A percentile compares a stretch with the other conserved stretches of the same genome.
phyloP scores from a whole-genome alignment of 1,140 invertebrate species.

The Gyrodactylus bullatarudis region DNA sequence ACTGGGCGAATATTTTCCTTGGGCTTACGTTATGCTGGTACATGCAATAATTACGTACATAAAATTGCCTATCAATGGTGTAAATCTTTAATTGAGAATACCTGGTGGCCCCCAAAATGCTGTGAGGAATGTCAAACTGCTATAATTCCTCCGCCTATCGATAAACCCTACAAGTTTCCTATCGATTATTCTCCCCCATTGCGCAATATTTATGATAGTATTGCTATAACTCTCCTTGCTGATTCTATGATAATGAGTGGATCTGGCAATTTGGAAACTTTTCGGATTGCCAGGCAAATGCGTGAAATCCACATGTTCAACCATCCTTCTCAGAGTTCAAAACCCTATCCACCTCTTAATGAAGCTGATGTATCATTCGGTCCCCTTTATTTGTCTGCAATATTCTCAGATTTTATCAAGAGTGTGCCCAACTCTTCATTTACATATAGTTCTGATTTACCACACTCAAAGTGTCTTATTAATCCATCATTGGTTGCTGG shows the following conservation, averaged over 20 bases:
- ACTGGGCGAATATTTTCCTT: background rate
- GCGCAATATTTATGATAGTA: background rate
- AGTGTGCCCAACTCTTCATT: background rate
- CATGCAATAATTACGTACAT: background rate
- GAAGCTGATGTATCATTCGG: background rate
- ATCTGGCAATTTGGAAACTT: background rate
- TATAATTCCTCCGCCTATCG: background rate
- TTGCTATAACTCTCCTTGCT: background rate
- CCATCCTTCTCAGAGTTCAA: background rate
- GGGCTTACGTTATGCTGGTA: background rate
- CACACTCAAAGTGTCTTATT: background rate
- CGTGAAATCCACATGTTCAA: background rate
- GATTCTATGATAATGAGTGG: background rate
- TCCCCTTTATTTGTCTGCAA: background rate
- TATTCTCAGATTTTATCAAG: background rate
- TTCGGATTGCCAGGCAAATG: background rate
- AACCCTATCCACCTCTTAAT: background rate
- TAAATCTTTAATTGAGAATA: background rate
- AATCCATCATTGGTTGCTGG: background rate
- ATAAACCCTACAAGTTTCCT: background rate
- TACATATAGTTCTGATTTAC: background rate
- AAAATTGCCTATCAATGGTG: background rate
- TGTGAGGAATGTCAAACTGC: background rate
- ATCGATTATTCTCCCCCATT: background rate
- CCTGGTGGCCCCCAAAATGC: background rate